These are phyloP conservation scores for Scaptomyza parva DNA, from an alignment of 2,888 invertebrate genomes.

Conservation along the genomic window DNA sequence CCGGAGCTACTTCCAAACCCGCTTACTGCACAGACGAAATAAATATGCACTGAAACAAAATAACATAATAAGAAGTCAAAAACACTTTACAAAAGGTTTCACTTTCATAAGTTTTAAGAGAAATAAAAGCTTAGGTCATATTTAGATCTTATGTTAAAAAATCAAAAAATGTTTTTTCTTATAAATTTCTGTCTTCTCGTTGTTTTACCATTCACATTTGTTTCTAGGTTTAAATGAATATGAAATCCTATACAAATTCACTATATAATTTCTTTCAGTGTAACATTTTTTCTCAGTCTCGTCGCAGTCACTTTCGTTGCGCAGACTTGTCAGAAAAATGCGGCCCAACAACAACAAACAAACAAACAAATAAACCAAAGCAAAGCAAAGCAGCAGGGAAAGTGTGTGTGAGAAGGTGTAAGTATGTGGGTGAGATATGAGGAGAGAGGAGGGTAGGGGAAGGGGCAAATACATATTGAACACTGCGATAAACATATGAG, in stretches of 20 bases:
- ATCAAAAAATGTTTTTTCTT: too few species aligned
- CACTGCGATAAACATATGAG: constrained; percentile 79
- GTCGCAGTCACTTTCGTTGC: constrained; percentile 57
- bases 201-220: too few species aligned
- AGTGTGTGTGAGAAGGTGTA: neutral
- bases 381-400: constrained; percentile 15
- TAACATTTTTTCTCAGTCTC: neutral
- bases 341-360: constrained; percentile 43
- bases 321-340: constrained; percentile 60
- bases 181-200: too few species aligned
- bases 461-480: constrained; percentile 52
- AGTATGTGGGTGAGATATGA: too few species aligned
- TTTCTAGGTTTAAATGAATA: too few species aligned
- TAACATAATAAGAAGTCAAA: too few species aligned
- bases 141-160: too few species aligned
- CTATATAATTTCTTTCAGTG: constrained; percentile 3
- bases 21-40: neutral
- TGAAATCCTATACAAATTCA: too few species aligned
- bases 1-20: constrained; percentile 3
- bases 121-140: too few species aligned
- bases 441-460: too few species aligned
- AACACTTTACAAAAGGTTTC: neutral
- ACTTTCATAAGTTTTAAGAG: too few species aligned
- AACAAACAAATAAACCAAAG: constrained; percentile 39
- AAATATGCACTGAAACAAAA: neutral